Evolutionary conservation across 2,113 vertebrate species (phyloP).

Genomic region (Salvelinus alpinus): DNA sequence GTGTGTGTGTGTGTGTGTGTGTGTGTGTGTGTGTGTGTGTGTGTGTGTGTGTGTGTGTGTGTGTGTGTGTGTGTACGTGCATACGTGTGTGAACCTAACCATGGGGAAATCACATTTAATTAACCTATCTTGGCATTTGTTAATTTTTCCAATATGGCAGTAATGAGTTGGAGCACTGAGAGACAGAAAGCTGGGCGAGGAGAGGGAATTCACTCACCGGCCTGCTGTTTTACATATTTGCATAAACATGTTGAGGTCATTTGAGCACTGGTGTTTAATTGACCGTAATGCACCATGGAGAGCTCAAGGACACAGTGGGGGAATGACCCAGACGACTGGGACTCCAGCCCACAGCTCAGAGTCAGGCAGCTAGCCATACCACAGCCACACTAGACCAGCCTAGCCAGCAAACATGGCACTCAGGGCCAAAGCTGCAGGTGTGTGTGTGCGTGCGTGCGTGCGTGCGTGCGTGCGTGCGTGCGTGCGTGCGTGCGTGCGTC

Average conservation of each 20-base stretch:
- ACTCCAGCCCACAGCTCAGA: not conserved
- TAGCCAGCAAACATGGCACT: too few species aligned
- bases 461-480: too few species aligned
- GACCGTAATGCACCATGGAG: constrained; percentile 40
- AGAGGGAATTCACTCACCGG: constrained; percentile 7
- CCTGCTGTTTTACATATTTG: constrained; percentile 17
- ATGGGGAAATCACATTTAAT: constrained; percentile 54
- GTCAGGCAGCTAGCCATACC: not conserved
- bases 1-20: not conserved
- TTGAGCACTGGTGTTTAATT: constrained; percentile 36
- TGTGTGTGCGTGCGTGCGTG: constrained; percentile 6
- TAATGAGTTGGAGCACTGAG: constrained; percentile 41
- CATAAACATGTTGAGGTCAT: constrained; percentile 24
- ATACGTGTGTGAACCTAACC: constrained; percentile 16
- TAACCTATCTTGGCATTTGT: constrained; percentile 52
- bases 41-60: too few species aligned
- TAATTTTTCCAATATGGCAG: constrained; percentile 49
- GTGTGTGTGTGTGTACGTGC: constrained; percentile 5
- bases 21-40: too few species aligned
- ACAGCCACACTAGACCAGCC: not conserved
- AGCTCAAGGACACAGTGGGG: constrained; percentile 36
- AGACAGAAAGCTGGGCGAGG: not conserved
- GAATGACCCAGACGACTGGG: constrained; percentile 3
- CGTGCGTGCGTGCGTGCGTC: not conserved
- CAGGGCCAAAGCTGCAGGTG: constrained; percentile 11